These are phyloP conservation scores for Sebastes oblongus DNA, from an alignment of 2,797 vertebrate genomes.

Conservation along the genomic window DNA sequence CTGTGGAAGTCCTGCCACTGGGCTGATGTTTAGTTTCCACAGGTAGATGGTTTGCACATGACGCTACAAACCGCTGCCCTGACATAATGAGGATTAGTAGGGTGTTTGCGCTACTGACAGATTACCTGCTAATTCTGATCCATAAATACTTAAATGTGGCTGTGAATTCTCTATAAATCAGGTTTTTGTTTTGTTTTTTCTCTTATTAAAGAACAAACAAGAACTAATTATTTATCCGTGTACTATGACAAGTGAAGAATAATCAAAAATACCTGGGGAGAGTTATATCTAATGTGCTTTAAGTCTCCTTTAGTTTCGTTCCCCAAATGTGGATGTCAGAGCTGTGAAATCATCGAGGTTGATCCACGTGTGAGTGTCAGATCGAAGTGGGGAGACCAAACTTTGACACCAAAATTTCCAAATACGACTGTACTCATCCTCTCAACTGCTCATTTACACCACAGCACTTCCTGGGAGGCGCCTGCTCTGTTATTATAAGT, in stretches of 20 bases:
- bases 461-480: conserved; percentile 36
- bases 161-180: background rate
- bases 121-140: background rate
- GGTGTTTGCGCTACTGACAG: background rate
- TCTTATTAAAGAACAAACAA: background rate
- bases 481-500: conserved; percentile 70
- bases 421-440: conserved; percentile 17
- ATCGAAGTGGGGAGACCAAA: conserved; percentile 4
- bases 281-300: background rate
- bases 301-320: conserved; percentile 1
- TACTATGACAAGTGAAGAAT: background rate
- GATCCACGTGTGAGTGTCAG: background rate
- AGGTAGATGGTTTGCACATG: background rate
- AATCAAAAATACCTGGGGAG: background rate
- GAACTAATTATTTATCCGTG: background rate
- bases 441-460: conserved; percentile 25
- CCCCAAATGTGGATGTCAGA: background rate
- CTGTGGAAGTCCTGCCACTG: background rate
- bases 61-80: background rate
- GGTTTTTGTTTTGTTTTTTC: background rate
- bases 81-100: background rate
- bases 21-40: background rate
- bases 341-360: conserved; percentile 12
- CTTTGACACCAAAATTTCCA: conserved; percentile 19
- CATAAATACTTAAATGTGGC: background rate